Evolutionary conservation across 30 jellyfish, hydroid and myxozoan genomes (phyloP).

Genomic region (Aurelia coerulea): DNA sequence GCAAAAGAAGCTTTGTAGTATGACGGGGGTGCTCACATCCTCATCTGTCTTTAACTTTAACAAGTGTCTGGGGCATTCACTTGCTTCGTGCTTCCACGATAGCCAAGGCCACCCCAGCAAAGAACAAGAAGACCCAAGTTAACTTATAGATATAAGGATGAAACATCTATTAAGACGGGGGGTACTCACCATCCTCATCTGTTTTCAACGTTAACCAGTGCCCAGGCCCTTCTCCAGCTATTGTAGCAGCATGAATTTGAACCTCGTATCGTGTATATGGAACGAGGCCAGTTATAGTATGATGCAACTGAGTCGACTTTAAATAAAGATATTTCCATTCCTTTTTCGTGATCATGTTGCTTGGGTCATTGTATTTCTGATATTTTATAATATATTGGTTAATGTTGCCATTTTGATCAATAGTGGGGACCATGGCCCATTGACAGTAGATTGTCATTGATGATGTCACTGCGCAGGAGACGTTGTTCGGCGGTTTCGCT

Average conservation of each 20-base stretch:
- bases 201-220: slow-evolving; percentile 55
- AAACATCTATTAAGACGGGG: no score
- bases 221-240: slow-evolving; percentile 48
- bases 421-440: slow-evolving; percentile 50
- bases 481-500: slow-evolving; percentile 46
- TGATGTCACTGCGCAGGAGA: slow-evolving; percentile 44
- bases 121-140: no score
- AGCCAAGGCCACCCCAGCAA: no score
- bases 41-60: slow-evolving; percentile 45
- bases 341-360: slow-evolving; percentile 14
- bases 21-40: slow-evolving; percentile 15
- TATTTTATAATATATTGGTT: slow-evolving; percentile 5
- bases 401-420: slow-evolving; percentile 39
- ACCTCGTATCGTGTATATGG: slow-evolving; percentile 59
- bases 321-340: slow-evolving; percentile 14
- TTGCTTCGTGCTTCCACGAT: neutral
- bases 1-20: no score
- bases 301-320: neutral
- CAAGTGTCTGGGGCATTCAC: slow-evolving; percentile 41
- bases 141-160: no score
- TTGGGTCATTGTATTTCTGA: slow-evolving; percentile 39
- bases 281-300: slow-evolving; percentile 6
- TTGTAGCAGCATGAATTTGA: slow-evolving; percentile 31
- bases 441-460: slow-evolving; percentile 37
- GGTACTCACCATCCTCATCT: slow-evolving; percentile 56